Evolutionary conservation across 2,797 vertebrate species (phyloP).

Genomic region (Taeniopygia guttata): DNA sequence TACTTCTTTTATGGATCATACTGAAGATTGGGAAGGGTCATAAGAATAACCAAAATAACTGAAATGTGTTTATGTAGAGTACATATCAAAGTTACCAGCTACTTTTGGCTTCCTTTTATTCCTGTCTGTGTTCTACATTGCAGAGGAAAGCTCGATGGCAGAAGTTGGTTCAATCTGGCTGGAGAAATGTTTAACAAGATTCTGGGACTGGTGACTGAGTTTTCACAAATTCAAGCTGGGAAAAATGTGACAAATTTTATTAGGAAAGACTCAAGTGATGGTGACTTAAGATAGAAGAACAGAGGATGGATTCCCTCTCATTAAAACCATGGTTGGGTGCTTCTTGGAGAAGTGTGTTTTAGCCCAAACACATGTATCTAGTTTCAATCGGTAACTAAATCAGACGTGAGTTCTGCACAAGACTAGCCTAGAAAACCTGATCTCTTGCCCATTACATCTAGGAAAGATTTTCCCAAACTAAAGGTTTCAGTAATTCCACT

Average conservation of each 20-base stretch:
- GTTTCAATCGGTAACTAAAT: not conserved
- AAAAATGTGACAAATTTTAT: not conserved
- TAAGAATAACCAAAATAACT: not conserved
- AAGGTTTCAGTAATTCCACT: not conserved
- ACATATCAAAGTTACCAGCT: not conserved
- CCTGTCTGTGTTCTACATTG: not conserved
- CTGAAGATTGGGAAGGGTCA: not conserved
- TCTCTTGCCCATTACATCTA: not conserved
- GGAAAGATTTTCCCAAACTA: not conserved
- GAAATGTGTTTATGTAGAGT: not conserved
- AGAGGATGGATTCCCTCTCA: not conserved
- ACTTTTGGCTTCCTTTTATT: not conserved
- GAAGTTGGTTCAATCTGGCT: not conserved
- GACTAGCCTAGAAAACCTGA: not conserved
- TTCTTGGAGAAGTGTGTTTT: not conserved
- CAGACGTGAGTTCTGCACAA: not conserved
- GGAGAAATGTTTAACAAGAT: not conserved
- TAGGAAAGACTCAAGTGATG: not conserved
- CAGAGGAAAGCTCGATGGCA: not conserved
- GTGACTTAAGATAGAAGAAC: not conserved
- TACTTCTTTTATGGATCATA: not conserved
- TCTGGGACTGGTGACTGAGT: not conserved
- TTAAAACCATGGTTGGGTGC: not conserved
- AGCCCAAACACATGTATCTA: not conserved
- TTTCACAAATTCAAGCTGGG: not conserved